phyloP scores from a whole-genome alignment of 2,797 vertebrate species.

The Uromys caudimaculatus region DNA sequence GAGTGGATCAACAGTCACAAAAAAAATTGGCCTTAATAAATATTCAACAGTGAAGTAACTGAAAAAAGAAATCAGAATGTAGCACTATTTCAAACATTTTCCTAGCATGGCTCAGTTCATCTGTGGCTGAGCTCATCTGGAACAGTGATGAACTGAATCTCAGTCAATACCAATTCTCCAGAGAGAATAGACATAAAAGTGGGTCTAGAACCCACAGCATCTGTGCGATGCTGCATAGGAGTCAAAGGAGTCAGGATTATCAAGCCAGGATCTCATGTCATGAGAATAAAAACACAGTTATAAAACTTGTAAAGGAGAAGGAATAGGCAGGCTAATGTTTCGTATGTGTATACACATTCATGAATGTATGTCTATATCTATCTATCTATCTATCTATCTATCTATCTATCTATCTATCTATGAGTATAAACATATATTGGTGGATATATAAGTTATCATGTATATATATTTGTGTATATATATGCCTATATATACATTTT shows the following conservation, averaged over 20 bases:
- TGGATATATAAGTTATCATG: not conserved
- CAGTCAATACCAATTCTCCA: conserved; percentile 32
- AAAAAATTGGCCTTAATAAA: conserved; percentile 37
- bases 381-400: not conserved
- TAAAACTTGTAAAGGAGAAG: not conserved
- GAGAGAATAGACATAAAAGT: conserved; percentile 17
- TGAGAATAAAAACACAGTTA: not conserved
- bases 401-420: not conserved
- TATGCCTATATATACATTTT: no score
- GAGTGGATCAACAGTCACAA: not conserved
- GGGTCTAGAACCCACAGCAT: not conserved
- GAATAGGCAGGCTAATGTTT: not conserved
- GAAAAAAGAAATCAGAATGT: not conserved
- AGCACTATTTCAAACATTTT: conserved; percentile 17
- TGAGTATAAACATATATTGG: no score
- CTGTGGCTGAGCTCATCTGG: not conserved
- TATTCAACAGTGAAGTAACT: not conserved
- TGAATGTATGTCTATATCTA: not conserved
- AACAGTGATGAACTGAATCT: not conserved
- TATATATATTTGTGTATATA: no score
- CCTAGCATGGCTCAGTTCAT: not conserved
- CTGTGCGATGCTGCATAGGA: not conserved
- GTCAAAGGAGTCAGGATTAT: not conserved
- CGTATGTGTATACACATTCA: not conserved
- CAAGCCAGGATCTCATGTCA: not conserved